These are phyloP conservation scores for Coilia nasus DNA, from an alignment of 2,797 vertebrate species.

Conservation along the genomic window DNA sequence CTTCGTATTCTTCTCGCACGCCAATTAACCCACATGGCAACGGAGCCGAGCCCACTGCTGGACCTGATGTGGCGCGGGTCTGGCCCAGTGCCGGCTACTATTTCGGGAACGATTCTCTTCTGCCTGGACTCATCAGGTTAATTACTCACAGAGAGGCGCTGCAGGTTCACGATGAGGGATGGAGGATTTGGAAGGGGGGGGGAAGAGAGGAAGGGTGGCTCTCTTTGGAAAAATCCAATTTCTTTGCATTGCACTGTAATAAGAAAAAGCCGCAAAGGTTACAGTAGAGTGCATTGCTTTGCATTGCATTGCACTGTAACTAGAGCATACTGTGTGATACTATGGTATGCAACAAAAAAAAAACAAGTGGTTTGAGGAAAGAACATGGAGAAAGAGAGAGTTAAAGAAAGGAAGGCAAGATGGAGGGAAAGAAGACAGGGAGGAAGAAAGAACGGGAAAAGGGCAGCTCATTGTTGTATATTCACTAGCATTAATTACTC, in stretches of 20 bases:
- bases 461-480: background rate
- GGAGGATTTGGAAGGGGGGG: too few relatives aligned
- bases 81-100: too few relatives aligned
- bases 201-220: too few relatives aligned
- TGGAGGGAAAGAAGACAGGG: background rate
- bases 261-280: too few relatives aligned
- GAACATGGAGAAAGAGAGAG: too few relatives aligned
- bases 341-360: conserved; percentile 22
- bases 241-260: too few relatives aligned
- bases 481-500: conserved; percentile 48
- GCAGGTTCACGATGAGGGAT: too few relatives aligned
- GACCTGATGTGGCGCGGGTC: background rate
- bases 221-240: too few relatives aligned
- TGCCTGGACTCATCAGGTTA: background rate
- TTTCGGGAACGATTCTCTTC: background rate
- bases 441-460: background rate
- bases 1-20: background rate
- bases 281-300: background rate
- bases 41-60: too few relatives aligned
- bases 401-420: background rate
- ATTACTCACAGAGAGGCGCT: background rate
- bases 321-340: conserved; percentile 37
- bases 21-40: too few relatives aligned
- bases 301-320: conserved; percentile 33
- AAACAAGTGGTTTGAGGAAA: background rate